These are phyloP conservation scores for Nomada goodeniana DNA, from an alignment of 2,888 invertebrate genomes.

Conservation along the genomic window DNA sequence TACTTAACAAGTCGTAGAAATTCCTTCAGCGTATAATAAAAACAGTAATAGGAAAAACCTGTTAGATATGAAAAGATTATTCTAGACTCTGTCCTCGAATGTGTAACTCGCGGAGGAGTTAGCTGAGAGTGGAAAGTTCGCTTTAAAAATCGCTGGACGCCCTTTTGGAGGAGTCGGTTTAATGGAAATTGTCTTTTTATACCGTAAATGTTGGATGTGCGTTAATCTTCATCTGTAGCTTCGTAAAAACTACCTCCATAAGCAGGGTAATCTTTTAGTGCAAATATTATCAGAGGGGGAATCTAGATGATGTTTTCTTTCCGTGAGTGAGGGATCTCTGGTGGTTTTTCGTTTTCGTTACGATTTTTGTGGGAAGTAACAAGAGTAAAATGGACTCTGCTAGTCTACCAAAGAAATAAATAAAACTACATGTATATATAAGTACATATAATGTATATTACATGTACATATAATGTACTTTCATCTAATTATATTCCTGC, in stretches of 20 bases:
- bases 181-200: slow-evolving; percentile 5
- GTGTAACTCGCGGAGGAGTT: background rate
- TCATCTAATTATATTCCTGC: too few species aligned
- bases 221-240: slow-evolving; percentile 1
- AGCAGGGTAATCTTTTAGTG: background rate
- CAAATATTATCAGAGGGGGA: background rate
- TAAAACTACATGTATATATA: too few species aligned
- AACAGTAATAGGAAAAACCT: background rate
- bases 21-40: too few species aligned
- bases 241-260: background rate
- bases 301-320: background rate
- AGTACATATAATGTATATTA: too few species aligned
- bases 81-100: background rate
- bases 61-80: background rate
- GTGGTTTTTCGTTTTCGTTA: background rate
- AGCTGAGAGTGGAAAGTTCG: background rate
- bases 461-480: background rate
- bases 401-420: background rate
- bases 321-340: background rate
- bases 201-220: background rate
- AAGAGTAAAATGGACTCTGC: background rate
- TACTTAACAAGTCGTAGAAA: too few species aligned
- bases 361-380: background rate
- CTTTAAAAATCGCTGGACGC: background rate
- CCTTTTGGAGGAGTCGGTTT: background rate